These are phyloP conservation scores for Listronotus bonariensis DNA, from an alignment of 1,140 invertebrate species.

Conservation along the genomic window DNA sequence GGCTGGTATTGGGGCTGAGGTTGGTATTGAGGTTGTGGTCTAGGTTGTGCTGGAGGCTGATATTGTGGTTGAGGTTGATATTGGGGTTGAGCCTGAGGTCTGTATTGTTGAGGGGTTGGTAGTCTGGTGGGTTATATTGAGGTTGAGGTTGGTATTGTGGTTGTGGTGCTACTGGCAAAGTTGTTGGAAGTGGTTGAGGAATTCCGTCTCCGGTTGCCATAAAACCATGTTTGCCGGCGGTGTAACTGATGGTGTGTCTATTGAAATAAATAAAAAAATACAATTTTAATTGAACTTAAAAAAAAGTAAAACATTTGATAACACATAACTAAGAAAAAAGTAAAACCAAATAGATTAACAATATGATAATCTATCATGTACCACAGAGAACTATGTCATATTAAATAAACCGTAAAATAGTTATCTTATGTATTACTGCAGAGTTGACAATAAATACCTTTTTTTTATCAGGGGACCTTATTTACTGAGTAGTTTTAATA, in stretches of 20 bases:
- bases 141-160: slow-evolving; percentile 62
- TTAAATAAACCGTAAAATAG: too few relatives aligned
- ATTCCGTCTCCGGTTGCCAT: slow-evolving; percentile 79
- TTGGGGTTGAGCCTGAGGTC: slow-evolving; percentile 58
- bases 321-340: too few relatives aligned
- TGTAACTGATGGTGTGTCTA: slow-evolving; percentile 77
- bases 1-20: slow-evolving; percentile 56
- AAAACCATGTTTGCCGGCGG: slow-evolving; percentile 83
- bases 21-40: slow-evolving; percentile 60
- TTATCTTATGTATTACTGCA: too few relatives aligned
- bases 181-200: slow-evolving; percentile 68
- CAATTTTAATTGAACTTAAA: too few relatives aligned
- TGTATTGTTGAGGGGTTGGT: slow-evolving; percentile 55
- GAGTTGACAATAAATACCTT: too few relatives aligned
- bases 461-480: too few relatives aligned
- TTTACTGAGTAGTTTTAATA: too few relatives aligned
- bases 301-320: too few relatives aligned
- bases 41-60: slow-evolving; percentile 60
- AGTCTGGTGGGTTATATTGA: slow-evolving; percentile 67
- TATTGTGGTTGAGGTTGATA: slow-evolving; percentile 60
- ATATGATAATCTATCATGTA: too few relatives aligned
- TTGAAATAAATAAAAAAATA: slow-evolving; percentile 35
- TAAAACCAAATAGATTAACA: too few relatives aligned
- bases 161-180: slow-evolving; percentile 64
- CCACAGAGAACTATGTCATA: too few relatives aligned